Evolutionary conservation across 2,113 vertebrate species (phyloP).

Genomic region (Osmerus mordax): DNA sequence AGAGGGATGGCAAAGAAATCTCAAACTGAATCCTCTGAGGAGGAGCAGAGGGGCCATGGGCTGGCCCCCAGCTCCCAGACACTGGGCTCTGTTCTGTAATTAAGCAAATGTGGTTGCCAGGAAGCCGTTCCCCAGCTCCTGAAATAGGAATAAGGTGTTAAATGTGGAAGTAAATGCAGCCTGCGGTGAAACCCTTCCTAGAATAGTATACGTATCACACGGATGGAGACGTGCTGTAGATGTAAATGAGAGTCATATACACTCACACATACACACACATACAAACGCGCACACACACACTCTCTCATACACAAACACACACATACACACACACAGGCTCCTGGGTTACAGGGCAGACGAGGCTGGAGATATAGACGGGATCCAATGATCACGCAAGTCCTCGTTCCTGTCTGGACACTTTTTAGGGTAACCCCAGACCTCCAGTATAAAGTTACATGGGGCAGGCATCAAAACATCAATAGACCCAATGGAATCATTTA

Average conservation of each 20-base stretch:
- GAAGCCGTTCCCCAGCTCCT: conserved; percentile 50
- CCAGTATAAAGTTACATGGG: conserved; percentile 32
- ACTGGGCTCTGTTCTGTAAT: conserved; percentile 52
- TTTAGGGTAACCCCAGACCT: conserved; percentile 13
- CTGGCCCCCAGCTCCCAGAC: background rate
- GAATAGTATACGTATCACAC: conserved; percentile 29
- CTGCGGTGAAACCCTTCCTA: conserved; percentile 37
- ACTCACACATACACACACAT: background rate
- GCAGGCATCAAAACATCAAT: conserved; percentile 29
- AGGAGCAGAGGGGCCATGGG: background rate
- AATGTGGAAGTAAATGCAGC: conserved; percentile 43
- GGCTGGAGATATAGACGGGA: background rate
- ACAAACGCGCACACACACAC: background rate
- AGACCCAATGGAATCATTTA: conserved; percentile 17
- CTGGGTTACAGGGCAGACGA: background rate
- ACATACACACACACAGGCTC: background rate
- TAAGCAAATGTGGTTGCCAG: conserved; percentile 56
- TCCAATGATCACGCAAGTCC: conserved; percentile 1
- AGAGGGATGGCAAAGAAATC: background rate
- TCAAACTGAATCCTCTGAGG: too few species aligned
- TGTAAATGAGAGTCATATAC: background rate
- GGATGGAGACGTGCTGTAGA: background rate
- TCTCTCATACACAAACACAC: background rate
- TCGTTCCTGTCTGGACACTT: background rate
- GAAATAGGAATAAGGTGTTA: conserved; percentile 55